A percentile compares a stretch with the other conserved stretches of the same genome.
Evolutionary conservation across 2,797 vertebrate genomes (phyloP).

Genomic region (Nannoperca australis): DNA sequence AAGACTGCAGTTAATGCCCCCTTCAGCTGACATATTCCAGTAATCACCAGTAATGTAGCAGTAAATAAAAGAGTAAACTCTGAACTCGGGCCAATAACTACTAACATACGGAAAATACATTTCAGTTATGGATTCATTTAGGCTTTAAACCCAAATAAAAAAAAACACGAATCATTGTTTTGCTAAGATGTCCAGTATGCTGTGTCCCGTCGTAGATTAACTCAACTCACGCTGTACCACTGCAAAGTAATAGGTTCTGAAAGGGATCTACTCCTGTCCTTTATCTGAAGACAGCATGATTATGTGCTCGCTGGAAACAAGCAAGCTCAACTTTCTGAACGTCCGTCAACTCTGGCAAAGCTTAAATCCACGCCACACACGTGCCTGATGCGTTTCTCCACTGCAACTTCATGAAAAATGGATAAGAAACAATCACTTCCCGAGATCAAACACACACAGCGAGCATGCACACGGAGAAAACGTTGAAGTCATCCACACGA

Average conservation of each 20-base stretch:
- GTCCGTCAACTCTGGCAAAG: not conserved
- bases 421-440: not conserved
- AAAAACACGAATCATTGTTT: not conserved
- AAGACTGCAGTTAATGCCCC: conserved; percentile 4
- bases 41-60: conserved; percentile 21
- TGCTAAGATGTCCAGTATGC: not conserved
- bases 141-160: not conserved
- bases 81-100: conserved; percentile 11
- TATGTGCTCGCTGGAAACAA: not conserved
- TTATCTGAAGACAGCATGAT: not conserved
- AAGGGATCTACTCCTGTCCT: conserved; percentile 1
- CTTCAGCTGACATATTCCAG: conserved; percentile 25
- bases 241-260: conserved; percentile 14
- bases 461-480: not conserved
- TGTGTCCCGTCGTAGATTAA: conserved; percentile 6
- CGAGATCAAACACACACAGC: not conserved
- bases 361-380: not conserved
- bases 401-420: not conserved
- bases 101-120: conserved; percentile 7
- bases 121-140: conserved; percentile 11
- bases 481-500: not conserved
- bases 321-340: not conserved
- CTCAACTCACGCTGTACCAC: conserved; percentile 2
- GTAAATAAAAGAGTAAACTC: conserved; percentile 18
- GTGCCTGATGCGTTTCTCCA: not conserved